These are phyloP conservation scores for Enteromius trimaculatus DNA, from an alignment of 2,797 vertebrate genomes.

Conservation along the genomic window DNA sequence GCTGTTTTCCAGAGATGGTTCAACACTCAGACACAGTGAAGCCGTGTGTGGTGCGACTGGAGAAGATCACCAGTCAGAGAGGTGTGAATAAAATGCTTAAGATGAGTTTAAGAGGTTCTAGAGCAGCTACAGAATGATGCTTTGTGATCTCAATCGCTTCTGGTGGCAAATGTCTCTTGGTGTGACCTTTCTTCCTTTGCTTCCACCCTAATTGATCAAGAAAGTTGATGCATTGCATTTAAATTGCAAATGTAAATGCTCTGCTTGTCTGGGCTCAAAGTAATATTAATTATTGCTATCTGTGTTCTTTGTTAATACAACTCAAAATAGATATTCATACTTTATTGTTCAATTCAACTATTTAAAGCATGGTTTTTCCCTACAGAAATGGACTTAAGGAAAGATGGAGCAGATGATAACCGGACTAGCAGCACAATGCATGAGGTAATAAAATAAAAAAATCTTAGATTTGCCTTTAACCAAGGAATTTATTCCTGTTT, in stretches of 20 bases:
- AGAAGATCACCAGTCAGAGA: conserved; percentile 73
- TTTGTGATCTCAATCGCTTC: conserved; percentile 9
- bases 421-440: conserved; percentile 38
- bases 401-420: conserved; percentile 35
- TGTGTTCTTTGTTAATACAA: background rate
- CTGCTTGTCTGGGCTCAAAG: background rate
- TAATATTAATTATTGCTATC: conserved; percentile 6
- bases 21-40: conserved; percentile 63
- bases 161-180: conserved; percentile 39
- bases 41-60: conserved; percentile 76
- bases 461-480: background rate
- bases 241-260: background rate
- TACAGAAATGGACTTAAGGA: conserved; percentile 52
- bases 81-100: conserved; percentile 57
- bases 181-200: conserved; percentile 8
- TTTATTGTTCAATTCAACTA: background rate
- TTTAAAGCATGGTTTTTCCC: background rate
- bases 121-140: conserved; percentile 50
- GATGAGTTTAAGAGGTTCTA: conserved; percentile 48
- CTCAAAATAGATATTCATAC: conserved; percentile 1
- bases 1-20: conserved; percentile 67
- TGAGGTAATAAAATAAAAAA: conserved; percentile 66
- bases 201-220: conserved; percentile 3
- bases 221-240: conserved; percentile 27
- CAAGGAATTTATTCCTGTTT: background rate